Evolutionary conservation across 2,797 vertebrate genomes (phyloP), one percentile per base, ranked within the genome.

Genomic region (Spheniscus humboldti): DNA sequence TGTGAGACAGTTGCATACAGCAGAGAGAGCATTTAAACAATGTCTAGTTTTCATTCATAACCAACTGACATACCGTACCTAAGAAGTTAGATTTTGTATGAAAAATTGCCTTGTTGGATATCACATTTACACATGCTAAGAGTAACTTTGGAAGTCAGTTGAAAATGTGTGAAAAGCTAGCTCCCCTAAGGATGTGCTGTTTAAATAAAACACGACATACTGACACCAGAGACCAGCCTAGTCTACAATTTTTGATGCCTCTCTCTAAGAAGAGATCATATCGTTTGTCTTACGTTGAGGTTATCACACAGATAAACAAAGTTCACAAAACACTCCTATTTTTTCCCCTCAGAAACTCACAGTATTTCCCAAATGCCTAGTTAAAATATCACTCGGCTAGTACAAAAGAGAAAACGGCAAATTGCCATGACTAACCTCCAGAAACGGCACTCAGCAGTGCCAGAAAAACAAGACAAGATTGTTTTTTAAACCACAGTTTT

Each of bases 301-400:
- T 90, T 86, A 91, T 73, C 14, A 83, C n/a, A 77, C 24, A 28
- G 11, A 74, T 80, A 89, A 9, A 83, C 86, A 92, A 95, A 94
- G 94, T 94, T 92, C 89, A 96, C 75, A 75, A 78, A 75, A 93
- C 68, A 55, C 45, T 94, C 66, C 39, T 55, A 59, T 55, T 86
- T 91, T 88, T 72, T 91, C 31, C 28, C 37, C 9, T 72, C 62
- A 50, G 68, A 57, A 96, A 64, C n/a, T 39, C 87, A 60, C 17
- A 66, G 27, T 68, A 85, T 95, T 97, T 97, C 94, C 86, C 92
- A 94, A 91, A 47, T 64, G 43, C 50, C 86, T 96, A 59, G 92
- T 97, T 96, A 96, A 97, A 97, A 73, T 96, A 94, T 93, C 78
- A 94, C 93, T 78, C 15, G 2, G 33, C 72, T 63, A 93, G 66